phyloP scores from a whole-genome alignment of 1,140 invertebrate species.

The Orussus abietinus region DNA sequence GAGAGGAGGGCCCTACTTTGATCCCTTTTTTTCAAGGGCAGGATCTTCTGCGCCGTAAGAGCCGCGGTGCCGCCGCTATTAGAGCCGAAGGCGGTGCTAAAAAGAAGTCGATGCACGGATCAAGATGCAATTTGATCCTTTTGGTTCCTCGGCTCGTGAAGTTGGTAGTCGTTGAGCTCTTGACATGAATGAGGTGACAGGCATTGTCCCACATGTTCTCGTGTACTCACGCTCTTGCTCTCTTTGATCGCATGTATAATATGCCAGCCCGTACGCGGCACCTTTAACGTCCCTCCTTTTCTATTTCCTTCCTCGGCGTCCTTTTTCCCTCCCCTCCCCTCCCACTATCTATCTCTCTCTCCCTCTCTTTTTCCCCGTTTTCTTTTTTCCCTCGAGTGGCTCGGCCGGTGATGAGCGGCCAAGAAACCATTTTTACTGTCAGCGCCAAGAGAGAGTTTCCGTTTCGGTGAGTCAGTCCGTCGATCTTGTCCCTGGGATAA shows the following conservation, averaged over 20 bases:
- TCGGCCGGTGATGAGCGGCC: conserved; percentile 12
- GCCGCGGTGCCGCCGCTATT: no score
- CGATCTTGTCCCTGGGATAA: no score
- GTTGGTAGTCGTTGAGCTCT: conserved; percentile 40
- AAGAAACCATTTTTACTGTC: conserved; percentile 6
- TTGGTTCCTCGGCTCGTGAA: conserved; percentile 23
- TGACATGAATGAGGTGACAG: conserved; percentile 50
- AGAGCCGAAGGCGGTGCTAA: conserved; percentile 17
- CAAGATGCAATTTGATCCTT: conserved; percentile 45
- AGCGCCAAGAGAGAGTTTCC: conserved; percentile 24
- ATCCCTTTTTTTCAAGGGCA: no score
- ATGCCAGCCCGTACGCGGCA: conserved; percentile 14
- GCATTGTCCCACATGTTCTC: conserved; percentile 43
- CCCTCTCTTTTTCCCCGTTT: conserved; percentile 7
- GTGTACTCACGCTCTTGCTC: conserved; percentile 32
- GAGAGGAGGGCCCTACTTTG: no score
- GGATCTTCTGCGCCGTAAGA: no score
- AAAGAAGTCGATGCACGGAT: conserved; percentile 38
- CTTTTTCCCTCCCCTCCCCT: no score
- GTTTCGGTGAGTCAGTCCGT: conserved; percentile 37
- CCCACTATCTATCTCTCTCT: conserved; percentile 17
- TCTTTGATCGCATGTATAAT: conserved; percentile 33
- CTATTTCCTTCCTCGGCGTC: conserved; percentile 6
- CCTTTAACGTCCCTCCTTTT: conserved; percentile 20
- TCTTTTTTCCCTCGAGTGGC: no score